Base-by-base conservation (phyloP, 2,888 invertebrate genomes). In the Syrista parreyssii region DNA sequence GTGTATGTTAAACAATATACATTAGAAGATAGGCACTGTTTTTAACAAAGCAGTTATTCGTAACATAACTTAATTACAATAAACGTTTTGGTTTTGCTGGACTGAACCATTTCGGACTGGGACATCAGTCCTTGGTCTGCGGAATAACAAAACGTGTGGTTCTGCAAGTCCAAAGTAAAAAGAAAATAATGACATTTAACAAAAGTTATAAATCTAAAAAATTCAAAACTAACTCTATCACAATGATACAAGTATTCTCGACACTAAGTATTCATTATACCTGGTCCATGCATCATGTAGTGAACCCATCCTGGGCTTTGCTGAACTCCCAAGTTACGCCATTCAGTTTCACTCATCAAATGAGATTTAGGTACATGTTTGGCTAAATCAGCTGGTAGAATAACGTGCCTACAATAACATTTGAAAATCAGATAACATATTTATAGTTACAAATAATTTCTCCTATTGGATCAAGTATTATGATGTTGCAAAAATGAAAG, bases 261-360 rank as follows among this genome's bases (percentile, higher is more conserved):
- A n/a, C 11, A 36, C 33, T 23, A 33, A 74, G 9, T 69, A 31
- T 36, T 30, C 23, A 11, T 36, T 76, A 32, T 89, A 93, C 94
- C 94, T 69, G 98, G 98, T 32, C 95, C 95, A 90, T 98, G 98
- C 83, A 97, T 94, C 97, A 97, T 96, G 89, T 97, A 97, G 92
- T 97, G 97, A 1, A 96, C 93, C 96, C 96, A 97, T 75, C 96
- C 96, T 0, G 97, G 97, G 89, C 97, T 97, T 91, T 98, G 98
- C 89, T 98, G 98, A 0, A 98, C 97, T 0, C 98, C 98, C 1
- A 98, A 93, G 91, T 97, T 97, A 80, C 98, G 93, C 98, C 98
- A 98, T 92, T 98, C 98, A 0, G 96, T 95, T 92, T 98, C 98
- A 0, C 97, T 96, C 97, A 98, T 97, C 74, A 98, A 92, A 89